Evolutionary conservation across 2,113 vertebrate genomes (phyloP).

Genomic region (Pyxicephalus adspersus): DNA sequence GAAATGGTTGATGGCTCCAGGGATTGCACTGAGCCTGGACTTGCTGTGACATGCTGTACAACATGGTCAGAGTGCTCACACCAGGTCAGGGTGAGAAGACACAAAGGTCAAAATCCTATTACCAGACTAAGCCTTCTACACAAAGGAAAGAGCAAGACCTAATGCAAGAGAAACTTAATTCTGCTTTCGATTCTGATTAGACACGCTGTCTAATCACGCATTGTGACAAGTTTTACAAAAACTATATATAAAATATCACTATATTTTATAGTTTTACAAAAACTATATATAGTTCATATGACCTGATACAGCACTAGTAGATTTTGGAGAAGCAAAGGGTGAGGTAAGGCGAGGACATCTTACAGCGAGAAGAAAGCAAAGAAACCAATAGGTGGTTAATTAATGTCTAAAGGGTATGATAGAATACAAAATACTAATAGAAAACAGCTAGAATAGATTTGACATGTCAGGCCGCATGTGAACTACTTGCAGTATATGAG

Average conservation of each 20-base stretch:
- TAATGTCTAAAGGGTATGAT: too few relatives aligned
- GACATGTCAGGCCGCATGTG: not conserved
- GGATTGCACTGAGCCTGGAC: slow-evolving; percentile 25
- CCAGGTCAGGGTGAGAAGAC: not conserved
- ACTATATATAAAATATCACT: too few relatives aligned
- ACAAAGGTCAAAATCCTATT: not conserved
- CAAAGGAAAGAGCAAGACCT: not conserved
- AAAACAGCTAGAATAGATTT: not conserved
- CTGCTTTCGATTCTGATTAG: too few relatives aligned
- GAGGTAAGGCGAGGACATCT: too few relatives aligned
- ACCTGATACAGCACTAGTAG: too few relatives aligned
- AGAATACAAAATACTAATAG: not conserved
- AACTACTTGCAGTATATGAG: not conserved
- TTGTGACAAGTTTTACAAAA: too few relatives aligned
- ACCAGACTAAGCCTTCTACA: not conserved
- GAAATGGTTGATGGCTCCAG: slow-evolving; percentile 15
- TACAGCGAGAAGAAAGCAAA: too few relatives aligned
- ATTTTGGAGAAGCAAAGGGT: too few relatives aligned
- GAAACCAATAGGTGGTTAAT: too few relatives aligned
- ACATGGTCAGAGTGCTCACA: not conserved
- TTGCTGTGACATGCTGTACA: slow-evolving; percentile 24
- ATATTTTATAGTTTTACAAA: too few relatives aligned
- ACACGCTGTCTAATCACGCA: too few relatives aligned
- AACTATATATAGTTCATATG: too few relatives aligned
- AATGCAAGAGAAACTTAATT: not conserved